phyloP scores from a whole-genome alignment of 2,888 invertebrate species.

The Drosophila greeni region DNA sequence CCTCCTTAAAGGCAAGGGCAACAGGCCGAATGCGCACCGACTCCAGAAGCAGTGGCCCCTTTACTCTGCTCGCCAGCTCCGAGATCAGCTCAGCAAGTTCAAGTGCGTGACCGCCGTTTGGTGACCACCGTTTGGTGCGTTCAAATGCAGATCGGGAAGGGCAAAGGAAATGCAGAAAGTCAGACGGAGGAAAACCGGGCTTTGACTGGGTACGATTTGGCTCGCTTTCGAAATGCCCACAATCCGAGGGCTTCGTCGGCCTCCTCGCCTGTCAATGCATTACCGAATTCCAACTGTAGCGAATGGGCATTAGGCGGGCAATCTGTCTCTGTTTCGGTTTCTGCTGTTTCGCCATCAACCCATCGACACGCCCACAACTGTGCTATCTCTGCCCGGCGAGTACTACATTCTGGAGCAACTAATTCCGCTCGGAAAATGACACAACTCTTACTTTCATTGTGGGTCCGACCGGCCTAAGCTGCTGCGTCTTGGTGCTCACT shows the following conservation, averaged over 20 bases:
- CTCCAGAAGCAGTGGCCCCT: neutral
- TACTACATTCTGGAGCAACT: slow-evolving; percentile 34
- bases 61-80: neutral
- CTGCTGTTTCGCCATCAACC: slow-evolving; percentile 22
- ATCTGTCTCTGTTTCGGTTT: slow-evolving; percentile 13
- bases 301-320: slow-evolving; percentile 35
- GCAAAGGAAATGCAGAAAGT: slow-evolving; percentile 5
- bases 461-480: neutral
- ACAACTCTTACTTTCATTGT: slow-evolving; percentile 42
- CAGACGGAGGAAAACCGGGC: neutral
- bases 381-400: neutral
- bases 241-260: slow-evolving; percentile 16
- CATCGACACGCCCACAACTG: slow-evolving; percentile 23
- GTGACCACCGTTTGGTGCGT: slow-evolving; percentile 21
- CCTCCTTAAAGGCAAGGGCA: slow-evolving; percentile 23
- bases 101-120: slow-evolving; percentile 33
- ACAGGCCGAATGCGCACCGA: neutral
- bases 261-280: slow-evolving; percentile 32
- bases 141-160: slow-evolving; percentile 2
- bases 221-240: slow-evolving; percentile 39
- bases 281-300: slow-evolving; percentile 30
- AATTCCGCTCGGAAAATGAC: slow-evolving; percentile 21
- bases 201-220: slow-evolving; percentile 21
- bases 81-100: slow-evolving; percentile 24
- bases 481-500: slow-evolving; percentile 22